Base-by-base conservation (phyloP, 1,140 invertebrate species). In the Cardiocondyla obscurior region DNA sequence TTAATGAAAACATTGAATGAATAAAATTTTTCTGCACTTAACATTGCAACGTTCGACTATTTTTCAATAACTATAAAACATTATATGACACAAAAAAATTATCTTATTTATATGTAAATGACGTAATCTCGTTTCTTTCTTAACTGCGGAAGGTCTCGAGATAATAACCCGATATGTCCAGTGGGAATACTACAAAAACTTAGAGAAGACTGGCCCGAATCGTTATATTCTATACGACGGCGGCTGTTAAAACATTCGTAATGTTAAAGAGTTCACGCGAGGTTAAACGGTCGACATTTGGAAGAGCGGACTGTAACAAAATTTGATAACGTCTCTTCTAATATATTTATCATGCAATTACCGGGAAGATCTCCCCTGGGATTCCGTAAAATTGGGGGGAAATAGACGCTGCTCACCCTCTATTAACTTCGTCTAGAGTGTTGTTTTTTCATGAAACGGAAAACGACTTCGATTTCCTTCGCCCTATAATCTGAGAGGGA, bases 311-410 rank as follows among this genome's bases (percentile, higher is more conserved):
- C 60, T 33, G 14, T 72, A 72, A 57, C 36, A 39, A 60, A 74
- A 74, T 74, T 74, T 74, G 55, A 62, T 74, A 74, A 74, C 39
- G 55, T 60, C 25, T 25, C 25, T n/a, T 44, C 70, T 73, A 58
- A 73, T 44, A 62, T 73, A 62, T 74, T 62, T 74, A 74, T 74
- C 12, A 25, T 7, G 55, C 55, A 74, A 62, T 74, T 74, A 74
- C 25, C 36, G 25, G 10, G 25, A 30, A 19, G 39, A 60, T 42
- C 55, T 33, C 10, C 39, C 39, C 28, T n/a, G 25, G 57, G 25
- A 62, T 74, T 62, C 44, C 28, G 25, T 12, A 74, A 12, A 60
- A 62, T 44, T n/a, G n/a, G 22, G 36, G 36, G 36, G 39, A 74
- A 73, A 73, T 42, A 25, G 22, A 74, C 36, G 62, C 3, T 12